A percentile compares a stretch with the other conserved stretches of the same genome.
Evolutionary conservation across 2,888 invertebrate genomes (phyloP).

Genomic region (Cataglyphis cursor): DNA sequence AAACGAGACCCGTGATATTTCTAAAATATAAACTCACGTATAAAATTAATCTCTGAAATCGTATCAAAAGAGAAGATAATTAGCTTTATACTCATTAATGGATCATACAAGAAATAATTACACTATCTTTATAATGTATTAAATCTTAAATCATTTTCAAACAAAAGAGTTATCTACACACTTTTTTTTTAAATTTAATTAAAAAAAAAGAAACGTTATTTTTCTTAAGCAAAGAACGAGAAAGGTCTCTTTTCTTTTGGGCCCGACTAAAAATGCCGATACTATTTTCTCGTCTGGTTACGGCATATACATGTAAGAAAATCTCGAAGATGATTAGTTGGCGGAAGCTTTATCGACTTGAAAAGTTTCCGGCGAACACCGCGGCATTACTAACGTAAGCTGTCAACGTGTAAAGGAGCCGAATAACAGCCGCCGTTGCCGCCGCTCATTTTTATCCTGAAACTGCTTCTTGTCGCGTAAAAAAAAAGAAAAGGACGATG

Average conservation of each 20-base stretch:
- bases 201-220: neutral
- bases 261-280: neutral
- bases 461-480: constrained; percentile 22
- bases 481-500: constrained; percentile 66
- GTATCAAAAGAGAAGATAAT: neutral
- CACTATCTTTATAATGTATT: neutral
- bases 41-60: neutral
- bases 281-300: constrained; percentile 47
- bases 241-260: neutral
- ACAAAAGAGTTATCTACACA: neutral
- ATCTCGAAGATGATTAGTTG: constrained; percentile 73
- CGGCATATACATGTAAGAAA: constrained; percentile 58
- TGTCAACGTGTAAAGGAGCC: constrained; percentile 71
- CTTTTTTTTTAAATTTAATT: neutral
- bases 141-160: neutral
- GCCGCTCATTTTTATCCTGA: constrained; percentile 27
- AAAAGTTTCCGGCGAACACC: constrained; percentile 64
- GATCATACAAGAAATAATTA: neutral
- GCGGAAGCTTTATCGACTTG: constrained; percentile 73
- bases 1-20: neutral
- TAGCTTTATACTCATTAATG: neutral
- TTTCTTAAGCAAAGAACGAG: neutral
- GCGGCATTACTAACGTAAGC: constrained; percentile 58
- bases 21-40: neutral
- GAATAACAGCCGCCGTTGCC: constrained; percentile 69